Percentiles rank a stretch among this genome's conserved stretches.
Evolutionary conservation across 2,888 invertebrate species (phyloP).

Genomic region (Salticus scenicus): DNA sequence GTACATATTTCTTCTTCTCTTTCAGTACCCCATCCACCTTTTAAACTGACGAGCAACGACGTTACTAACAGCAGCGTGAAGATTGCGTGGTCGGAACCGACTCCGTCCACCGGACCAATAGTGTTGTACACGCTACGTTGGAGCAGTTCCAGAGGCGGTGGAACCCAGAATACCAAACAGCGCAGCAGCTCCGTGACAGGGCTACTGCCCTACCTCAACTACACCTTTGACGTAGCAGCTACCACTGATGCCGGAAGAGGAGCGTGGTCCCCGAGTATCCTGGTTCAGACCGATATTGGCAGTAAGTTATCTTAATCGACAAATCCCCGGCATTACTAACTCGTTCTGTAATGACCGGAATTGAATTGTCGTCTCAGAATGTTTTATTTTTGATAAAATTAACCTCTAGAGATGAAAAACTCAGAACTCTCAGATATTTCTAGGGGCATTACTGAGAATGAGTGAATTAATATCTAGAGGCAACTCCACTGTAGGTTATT

Average conservation of each 20-base stretch:
- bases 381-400: no score
- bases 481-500: no score
- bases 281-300: constrained; percentile 21
- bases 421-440: no score
- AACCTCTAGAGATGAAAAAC: no score
- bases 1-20: neutral
- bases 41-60: neutral
- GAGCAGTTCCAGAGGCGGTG: neutral
- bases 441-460: no score
- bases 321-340: no score
- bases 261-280: neutral
- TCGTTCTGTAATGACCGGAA: no score
- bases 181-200: no score
- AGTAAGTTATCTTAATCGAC: no score
- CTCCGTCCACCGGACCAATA: constrained; percentile 19
- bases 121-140: neutral
- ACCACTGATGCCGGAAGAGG: constrained; percentile 25
- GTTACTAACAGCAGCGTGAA: constrained; percentile 20
- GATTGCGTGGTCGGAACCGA: constrained; percentile 24
- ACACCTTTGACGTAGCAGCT: constrained; percentile 20
- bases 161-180: neutral
- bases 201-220: constrained; percentile 15
- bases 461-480: no score
- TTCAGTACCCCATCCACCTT: constrained; percentile 33
- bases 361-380: no score